phyloP scores from a whole-genome alignment of 2,888 invertebrate species.

The Myopa testacea region DNA sequence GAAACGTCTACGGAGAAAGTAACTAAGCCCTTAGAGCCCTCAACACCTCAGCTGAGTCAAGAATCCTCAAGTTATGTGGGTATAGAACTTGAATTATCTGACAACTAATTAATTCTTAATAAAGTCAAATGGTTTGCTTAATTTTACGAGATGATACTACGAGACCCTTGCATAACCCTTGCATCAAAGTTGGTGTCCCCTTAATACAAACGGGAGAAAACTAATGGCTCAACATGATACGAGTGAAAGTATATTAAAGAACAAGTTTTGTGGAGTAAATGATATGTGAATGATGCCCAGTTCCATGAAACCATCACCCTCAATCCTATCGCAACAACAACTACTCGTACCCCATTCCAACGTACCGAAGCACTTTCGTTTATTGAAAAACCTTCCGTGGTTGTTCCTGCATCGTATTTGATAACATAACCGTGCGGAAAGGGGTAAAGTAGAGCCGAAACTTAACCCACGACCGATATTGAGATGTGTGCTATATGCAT shows the following conservation, averaged over 20 bases:
- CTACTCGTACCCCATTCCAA: not conserved
- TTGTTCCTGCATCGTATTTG: constrained; percentile 8
- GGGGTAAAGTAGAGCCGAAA: constrained; percentile 14
- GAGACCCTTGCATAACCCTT: no score
- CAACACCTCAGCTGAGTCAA: no score
- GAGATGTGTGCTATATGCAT: constrained; percentile 9
- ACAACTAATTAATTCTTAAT: no score
- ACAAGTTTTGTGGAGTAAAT: constrained; percentile 30
- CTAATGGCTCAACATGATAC: not conserved
- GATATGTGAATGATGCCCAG: constrained; percentile 22
- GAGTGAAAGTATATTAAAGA: constrained; percentile 8
- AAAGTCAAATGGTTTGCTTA: no score
- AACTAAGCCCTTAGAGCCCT: no score
- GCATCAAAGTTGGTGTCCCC: no score
- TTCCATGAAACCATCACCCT: not conserved
- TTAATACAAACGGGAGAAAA: no score
- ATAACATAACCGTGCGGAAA: not conserved
- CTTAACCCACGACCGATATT: constrained; percentile 25
- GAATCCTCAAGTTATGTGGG: no score
- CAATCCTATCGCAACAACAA: not conserved
- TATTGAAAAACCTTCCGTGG: constrained; percentile 30
- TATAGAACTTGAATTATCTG: no score
- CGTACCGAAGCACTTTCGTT: constrained; percentile 31
- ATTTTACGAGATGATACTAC: not conserved
- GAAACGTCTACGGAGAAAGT: no score